Evolutionary conservation across 2,113 vertebrate species (phyloP).

Genomic region (human (Homo sapiens)): DNA sequence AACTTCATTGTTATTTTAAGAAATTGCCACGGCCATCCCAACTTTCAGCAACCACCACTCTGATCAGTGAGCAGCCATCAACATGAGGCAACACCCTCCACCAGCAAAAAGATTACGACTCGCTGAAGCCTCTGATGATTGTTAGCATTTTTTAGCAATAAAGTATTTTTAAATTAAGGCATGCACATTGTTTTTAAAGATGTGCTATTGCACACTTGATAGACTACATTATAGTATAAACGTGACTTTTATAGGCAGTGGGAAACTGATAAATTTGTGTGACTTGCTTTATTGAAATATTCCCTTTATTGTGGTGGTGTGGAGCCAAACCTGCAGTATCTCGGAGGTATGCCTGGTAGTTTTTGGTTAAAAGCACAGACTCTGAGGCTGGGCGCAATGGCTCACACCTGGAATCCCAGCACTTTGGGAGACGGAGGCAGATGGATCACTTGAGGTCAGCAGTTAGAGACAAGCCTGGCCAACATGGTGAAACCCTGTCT

Average conservation of each 20-base stretch:
- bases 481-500: no score
- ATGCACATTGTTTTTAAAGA: not conserved
- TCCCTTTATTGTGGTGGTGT: not conserved
- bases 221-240: not conserved
- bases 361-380: not conserved
- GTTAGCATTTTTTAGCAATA: not conserved
- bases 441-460: no score
- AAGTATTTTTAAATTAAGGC: not conserved
- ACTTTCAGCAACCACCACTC: not conserved
- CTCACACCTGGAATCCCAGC: no score
- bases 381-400: no score
- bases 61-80: not conserved
- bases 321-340: not conserved
- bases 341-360: not conserved
- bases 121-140: not conserved
- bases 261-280: not conserved
- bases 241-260: not conserved
- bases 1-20: not conserved
- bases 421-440: no score
- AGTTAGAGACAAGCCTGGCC: no score
- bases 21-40: not conserved
- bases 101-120: not conserved
- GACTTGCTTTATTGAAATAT: not conserved
- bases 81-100: not conserved
- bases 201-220: not conserved